Conservation (phyloP, 2,888 invertebrate species). For the Dasypolia templi region DNA sequence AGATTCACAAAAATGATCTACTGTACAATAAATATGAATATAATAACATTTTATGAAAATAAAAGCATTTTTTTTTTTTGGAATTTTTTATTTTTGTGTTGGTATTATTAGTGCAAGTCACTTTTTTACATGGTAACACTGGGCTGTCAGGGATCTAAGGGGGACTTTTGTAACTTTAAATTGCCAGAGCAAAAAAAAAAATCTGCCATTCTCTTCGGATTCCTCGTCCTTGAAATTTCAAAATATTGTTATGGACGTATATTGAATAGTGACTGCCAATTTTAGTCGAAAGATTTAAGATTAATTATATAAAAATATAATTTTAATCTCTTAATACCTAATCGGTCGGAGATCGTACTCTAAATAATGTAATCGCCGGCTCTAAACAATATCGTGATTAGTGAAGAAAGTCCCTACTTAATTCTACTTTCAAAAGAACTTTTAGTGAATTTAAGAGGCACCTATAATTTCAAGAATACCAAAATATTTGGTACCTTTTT, state of each 20-base stretch:
- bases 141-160: neutral
- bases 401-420: slow-evolving; percentile 35
- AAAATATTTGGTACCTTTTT: no score
- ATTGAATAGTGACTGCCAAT: slow-evolving; percentile 33
- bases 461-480: neutral
- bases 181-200: slow-evolving; percentile 16
- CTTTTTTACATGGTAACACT: slow-evolving; percentile 42
- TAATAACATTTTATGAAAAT: slow-evolving; percentile 60
- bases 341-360: slow-evolving; percentile 77
- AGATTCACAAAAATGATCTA: slow-evolving; percentile 67
- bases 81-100: slow-evolving; percentile 45
- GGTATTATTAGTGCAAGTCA: slow-evolving; percentile 18
- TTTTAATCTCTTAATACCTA: slow-evolving; percentile 64
- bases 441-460: slow-evolving; percentile 20
- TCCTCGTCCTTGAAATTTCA: neutral
- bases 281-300: slow-evolving; percentile 16
- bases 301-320: slow-evolving; percentile 60
- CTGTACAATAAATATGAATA: slow-evolving; percentile 67
- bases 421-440: neutral
- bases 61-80: slow-evolving; percentile 66
- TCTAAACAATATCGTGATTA: slow-evolving; percentile 42
- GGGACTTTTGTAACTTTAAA: neutral
- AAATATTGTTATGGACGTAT: slow-evolving; percentile 15
- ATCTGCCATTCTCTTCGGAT: no score
- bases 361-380: slow-evolving; percentile 56